Percentiles rank a stretch among this genome's conserved stretches.
phyloP scores from a whole-genome alignment of 2,797 vertebrate genomes.

The Carcharodon carcharias region DNA sequence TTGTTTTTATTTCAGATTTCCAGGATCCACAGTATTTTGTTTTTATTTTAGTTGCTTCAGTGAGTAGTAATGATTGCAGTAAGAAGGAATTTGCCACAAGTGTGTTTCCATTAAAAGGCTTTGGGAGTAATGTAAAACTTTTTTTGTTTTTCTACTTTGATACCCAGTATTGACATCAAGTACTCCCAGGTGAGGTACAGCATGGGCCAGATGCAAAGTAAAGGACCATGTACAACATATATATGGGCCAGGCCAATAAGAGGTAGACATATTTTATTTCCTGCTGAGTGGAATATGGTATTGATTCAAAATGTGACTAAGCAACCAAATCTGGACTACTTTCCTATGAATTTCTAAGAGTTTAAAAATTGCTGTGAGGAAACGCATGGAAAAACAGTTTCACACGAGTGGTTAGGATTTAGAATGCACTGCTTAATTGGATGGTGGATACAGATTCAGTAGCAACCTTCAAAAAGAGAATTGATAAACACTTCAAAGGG shows the following conservation, averaged over 20 bases:
- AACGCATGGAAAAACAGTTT: not conserved
- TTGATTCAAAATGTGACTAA: constrained; percentile 16
- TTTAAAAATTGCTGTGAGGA: not conserved
- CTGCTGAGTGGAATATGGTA: not conserved
- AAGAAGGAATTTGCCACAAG: not conserved
- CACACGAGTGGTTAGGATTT: no score
- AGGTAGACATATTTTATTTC: constrained; percentile 8
- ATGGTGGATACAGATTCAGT: no score
- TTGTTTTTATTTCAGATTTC: no score
- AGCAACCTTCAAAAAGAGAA: no score
- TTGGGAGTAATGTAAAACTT: not conserved
- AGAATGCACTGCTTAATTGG: no score
- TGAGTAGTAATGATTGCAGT: not conserved
- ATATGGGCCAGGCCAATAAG: not conserved
- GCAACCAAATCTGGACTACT: constrained; percentile 4
- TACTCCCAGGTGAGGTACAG: constrained; percentile 17
- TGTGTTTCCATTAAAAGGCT: not conserved
- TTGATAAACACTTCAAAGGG: no score
- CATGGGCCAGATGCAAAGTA: constrained; percentile 18
- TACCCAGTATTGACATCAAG: constrained; percentile 3
- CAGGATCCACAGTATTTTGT: not conserved
- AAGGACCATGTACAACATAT: not conserved
- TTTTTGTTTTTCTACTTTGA: constrained; percentile 15
- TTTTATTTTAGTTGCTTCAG: not conserved
- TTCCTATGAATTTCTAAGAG: not conserved